These are phyloP conservation scores for Sprattus sprattus DNA, from an alignment of 2,113 vertebrate species.

Conservation along the genomic window DNA sequence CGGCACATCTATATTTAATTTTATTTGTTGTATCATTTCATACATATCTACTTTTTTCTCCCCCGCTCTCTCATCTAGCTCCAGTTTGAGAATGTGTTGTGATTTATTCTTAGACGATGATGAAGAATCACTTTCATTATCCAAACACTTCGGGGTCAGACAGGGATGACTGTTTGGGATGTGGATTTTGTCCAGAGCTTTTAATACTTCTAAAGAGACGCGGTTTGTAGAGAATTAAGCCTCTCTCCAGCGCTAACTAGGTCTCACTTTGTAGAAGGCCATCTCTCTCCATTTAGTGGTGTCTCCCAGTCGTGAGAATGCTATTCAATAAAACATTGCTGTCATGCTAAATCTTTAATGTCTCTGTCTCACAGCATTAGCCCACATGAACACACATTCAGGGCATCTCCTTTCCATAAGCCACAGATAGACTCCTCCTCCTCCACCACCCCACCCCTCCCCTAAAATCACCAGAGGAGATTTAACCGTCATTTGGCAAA, in stretches of 20 bases:
- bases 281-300: not conserved
- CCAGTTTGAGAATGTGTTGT: not conserved
- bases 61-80: not conserved
- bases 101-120: not conserved
- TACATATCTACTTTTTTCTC: not conserved
- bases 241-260: slow-evolving; percentile 44
- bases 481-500: slow-evolving; percentile 39
- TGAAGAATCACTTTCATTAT: not conserved
- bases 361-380: slow-evolving; percentile 70
- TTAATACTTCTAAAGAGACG: not conserved
- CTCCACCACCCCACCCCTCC: not conserved
- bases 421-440: slow-evolving; percentile 10
- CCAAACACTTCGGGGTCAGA: not conserved
- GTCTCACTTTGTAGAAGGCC: slow-evolving; percentile 51
- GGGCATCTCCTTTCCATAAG: slow-evolving; percentile 54
- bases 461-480: slow-evolving; percentile 28
- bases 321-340: slow-evolving; percentile 73
- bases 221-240: not conserved
- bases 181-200: not conserved
- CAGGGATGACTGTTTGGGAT: not conserved
- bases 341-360: slow-evolving; percentile 73
- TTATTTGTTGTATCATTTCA: not conserved
- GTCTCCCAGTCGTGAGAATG: slow-evolving; percentile 53
- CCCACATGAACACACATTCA: slow-evolving; percentile 73
- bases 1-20: not conserved